phyloP scores from a whole-genome alignment of 2,113 vertebrate species.

The Pterocles gutturalis region DNA sequence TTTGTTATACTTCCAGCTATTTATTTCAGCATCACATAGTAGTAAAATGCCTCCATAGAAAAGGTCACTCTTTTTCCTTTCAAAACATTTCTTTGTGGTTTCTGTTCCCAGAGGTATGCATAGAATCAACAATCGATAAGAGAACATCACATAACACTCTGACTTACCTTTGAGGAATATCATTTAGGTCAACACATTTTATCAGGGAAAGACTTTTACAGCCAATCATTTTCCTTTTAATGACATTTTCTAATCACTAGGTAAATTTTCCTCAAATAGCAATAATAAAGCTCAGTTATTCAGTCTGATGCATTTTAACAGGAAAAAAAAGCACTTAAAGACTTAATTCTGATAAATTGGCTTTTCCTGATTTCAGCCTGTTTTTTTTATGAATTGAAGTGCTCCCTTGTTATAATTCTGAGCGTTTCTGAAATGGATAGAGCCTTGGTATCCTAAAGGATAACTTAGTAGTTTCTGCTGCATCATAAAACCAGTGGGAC shows the following conservation, averaged over 20 bases:
- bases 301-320: conserved; percentile 37
- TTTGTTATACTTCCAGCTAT: conserved; percentile 66
- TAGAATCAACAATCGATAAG: conserved; percentile 80
- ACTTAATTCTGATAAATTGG: conserved; percentile 25
- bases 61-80: conserved; percentile 81
- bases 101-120: conserved; percentile 70
- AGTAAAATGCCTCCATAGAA: conserved; percentile 78
- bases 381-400: conserved; percentile 51
- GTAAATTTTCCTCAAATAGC: conserved; percentile 49
- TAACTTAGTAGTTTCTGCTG: background rate
- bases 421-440: background rate
- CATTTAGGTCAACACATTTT: conserved; percentile 69
- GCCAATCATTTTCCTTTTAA: conserved; percentile 69
- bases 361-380: background rate
- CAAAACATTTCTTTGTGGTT: conserved; percentile 78
- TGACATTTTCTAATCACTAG: conserved; percentile 66
- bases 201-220: conserved; percentile 59
- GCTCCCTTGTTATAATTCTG: background rate
- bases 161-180: conserved; percentile 74
- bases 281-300: conserved; percentile 32
- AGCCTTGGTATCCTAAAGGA: background rate
- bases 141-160: conserved; percentile 72
- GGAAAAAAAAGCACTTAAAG: background rate
- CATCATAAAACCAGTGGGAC: background rate
- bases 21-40: conserved; percentile 74